phyloP scores from a whole-genome alignment of 2,797 vertebrate species.

The Myotis vivesi region DNA sequence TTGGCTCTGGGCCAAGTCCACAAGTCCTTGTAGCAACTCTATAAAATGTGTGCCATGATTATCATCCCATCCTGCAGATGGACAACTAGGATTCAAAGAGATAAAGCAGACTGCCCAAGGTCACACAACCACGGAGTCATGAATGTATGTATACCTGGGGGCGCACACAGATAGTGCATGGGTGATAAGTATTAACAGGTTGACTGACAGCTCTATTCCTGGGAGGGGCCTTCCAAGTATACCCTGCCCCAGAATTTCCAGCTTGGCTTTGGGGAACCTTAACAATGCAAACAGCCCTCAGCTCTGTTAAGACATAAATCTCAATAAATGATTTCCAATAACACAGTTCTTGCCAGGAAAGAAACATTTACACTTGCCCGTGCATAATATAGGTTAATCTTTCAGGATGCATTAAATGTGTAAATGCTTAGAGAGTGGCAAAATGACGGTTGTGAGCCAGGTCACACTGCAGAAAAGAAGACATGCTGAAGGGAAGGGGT shows the following conservation, averaged over 20 bases:
- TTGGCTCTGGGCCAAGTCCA: not conserved
- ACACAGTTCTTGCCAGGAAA: slow-evolving; percentile 64
- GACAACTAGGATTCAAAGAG: not conserved
- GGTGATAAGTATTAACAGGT: not conserved
- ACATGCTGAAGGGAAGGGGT: slow-evolving; percentile 10
- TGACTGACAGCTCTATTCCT: not conserved
- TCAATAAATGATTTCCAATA: slow-evolving; percentile 71
- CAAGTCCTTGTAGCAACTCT: not conserved
- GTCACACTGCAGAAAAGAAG: not conserved
- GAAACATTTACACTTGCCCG: slow-evolving; percentile 41
- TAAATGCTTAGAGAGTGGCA: slow-evolving; percentile 12
- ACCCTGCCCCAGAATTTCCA: not conserved
- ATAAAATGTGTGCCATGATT: not conserved
- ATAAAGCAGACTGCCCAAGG: not conserved
- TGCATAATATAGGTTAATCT: slow-evolving; percentile 63
- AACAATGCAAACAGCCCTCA: slow-evolving; percentile 28
- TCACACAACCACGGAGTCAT: not conserved
- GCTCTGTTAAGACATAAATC: slow-evolving; percentile 66
- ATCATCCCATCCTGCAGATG: not conserved
- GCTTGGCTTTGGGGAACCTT: slow-evolving; percentile 27
- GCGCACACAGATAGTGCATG: not conserved
- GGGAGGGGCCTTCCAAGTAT: not conserved
- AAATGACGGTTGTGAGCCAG: not conserved
- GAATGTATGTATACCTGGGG: not conserved
- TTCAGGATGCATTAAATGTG: slow-evolving; percentile 58